Percentiles rank a stretch among this genome's conserved stretches.
Evolutionary conservation across 2,797 vertebrate species (phyloP).

Genomic region (Chaetophractus vellerosus): DNA sequence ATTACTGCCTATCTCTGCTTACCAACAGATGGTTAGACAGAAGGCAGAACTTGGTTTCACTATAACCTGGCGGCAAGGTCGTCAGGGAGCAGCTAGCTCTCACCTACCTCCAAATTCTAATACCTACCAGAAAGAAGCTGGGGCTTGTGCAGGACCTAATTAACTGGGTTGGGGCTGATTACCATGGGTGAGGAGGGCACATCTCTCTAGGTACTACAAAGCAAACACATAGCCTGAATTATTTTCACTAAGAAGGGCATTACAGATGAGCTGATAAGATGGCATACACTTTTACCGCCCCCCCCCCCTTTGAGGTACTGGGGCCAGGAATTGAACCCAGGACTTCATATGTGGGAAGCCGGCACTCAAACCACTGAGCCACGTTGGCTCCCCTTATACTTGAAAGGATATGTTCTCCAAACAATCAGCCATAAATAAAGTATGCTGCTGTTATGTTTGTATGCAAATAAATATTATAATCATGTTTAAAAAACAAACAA

Average conservation of each 20-base stretch:
- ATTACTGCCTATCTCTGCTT: constrained; percentile 24
- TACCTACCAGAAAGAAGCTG: constrained; percentile 19
- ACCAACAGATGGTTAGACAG: background rate
- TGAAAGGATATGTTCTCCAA: constrained; percentile 1
- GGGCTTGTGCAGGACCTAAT: background rate
- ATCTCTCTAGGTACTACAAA: background rate
- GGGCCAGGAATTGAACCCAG: too few relatives aligned
- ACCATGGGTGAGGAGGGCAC: background rate
- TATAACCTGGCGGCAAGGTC: constrained; percentile 12
- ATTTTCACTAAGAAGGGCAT: constrained; percentile 42
- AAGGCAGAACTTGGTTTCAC: constrained; percentile 37
- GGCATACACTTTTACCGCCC: background rate
- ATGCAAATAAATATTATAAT: constrained; percentile 34
- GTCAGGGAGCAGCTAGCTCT: constrained; percentile 4
- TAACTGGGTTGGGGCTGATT: constrained; percentile 33
- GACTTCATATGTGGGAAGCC: too few relatives aligned
- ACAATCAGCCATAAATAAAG: constrained; percentile 32
- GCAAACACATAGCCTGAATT: constrained; percentile 20
- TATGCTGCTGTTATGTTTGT: background rate
- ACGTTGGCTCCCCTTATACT: too few relatives aligned
- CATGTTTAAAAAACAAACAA: constrained; percentile 49
- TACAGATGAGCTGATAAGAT: background rate
- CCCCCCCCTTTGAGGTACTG: too few relatives aligned
- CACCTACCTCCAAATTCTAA: background rate
- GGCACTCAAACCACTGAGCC: too few relatives aligned